A percentile compares a stretch with the other conserved stretches of the same genome.
These are phyloP conservation scores for Bombus superbus DNA, from an alignment of 1,140 invertebrate species.

Conservation along the genomic window DNA sequence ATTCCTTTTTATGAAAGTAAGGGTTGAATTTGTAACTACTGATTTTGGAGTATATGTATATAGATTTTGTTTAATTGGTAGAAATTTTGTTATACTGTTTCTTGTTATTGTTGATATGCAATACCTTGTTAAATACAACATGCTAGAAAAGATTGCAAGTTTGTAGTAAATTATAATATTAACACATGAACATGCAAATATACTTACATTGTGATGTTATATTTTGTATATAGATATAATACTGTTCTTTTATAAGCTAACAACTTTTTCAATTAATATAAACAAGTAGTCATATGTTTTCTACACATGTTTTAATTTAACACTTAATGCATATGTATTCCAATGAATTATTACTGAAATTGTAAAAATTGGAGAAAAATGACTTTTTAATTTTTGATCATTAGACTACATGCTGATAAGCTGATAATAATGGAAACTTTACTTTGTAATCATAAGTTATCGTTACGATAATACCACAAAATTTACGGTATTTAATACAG, in stretches of 20 bases:
- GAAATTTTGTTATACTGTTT: not conserved
- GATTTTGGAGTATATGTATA: conserved; percentile 1
- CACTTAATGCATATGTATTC: not conserved
- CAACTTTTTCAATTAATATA: not conserved
- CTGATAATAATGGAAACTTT: not conserved
- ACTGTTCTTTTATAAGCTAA: not conserved
- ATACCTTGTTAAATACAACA: conserved; percentile 51
- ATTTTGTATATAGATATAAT: not conserved
- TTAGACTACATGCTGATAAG: not conserved
- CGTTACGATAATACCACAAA: not conserved
- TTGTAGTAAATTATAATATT: not conserved
- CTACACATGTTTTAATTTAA: not conserved
- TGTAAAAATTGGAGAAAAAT: not conserved
- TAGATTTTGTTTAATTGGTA: conserved; percentile 10
- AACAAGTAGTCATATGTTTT: not conserved
- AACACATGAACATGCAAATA: too few species aligned
- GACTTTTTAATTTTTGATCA: not conserved
- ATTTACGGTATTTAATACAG: not conserved
- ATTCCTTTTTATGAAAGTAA: conserved; percentile 20
- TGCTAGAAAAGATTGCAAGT: conserved; percentile 31
- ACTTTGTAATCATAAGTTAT: not conserved
- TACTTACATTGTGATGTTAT: conserved; percentile 24
- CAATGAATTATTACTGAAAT: not conserved
- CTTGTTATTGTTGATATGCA: conserved; percentile 22
- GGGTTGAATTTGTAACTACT: not conserved